Conservation (phyloP, 2,113 vertebrate species). For the Gallinago paraguaiae region DNA sequence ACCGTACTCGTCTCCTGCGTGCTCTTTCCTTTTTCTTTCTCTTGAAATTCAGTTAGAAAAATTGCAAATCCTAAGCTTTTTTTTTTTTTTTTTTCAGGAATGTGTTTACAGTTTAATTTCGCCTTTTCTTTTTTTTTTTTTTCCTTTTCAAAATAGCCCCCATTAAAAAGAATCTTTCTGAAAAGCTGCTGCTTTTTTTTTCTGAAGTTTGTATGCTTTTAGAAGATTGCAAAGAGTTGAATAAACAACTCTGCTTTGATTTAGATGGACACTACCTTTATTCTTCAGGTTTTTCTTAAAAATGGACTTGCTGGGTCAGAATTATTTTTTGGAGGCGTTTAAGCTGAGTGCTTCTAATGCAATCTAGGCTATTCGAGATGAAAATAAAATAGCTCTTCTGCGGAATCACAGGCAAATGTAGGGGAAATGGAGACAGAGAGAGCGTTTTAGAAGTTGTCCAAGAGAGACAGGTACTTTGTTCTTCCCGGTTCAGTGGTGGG, state of each 20-base stretch:
- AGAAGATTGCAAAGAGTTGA: neutral
- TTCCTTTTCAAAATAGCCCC: neutral
- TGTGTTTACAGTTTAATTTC: neutral
- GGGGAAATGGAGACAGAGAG: neutral
- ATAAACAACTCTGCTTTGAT: neutral
- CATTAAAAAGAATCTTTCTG: neutral
- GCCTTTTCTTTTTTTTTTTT: neutral
- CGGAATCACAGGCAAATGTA: neutral
- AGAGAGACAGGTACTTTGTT: neutral
- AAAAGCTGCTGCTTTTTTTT: neutral
- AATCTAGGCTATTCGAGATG: neutral
- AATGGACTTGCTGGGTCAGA: neutral
- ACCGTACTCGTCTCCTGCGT: neutral
- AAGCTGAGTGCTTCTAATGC: neutral
- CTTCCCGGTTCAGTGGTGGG: neutral
- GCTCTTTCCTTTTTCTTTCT: neutral
- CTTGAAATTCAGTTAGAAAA: neutral
- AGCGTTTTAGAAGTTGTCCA: neutral
- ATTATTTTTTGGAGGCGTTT: neutral
- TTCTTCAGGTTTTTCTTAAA: neutral
- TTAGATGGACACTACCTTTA: neutral
- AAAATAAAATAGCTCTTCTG: neutral
- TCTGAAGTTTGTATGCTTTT: neutral
- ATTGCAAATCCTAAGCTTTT: neutral
- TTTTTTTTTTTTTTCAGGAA: neutral